Evolutionary conservation across 2,797 vertebrate species (phyloP).

Genomic region (Chlorospingus flavigularis): DNA sequence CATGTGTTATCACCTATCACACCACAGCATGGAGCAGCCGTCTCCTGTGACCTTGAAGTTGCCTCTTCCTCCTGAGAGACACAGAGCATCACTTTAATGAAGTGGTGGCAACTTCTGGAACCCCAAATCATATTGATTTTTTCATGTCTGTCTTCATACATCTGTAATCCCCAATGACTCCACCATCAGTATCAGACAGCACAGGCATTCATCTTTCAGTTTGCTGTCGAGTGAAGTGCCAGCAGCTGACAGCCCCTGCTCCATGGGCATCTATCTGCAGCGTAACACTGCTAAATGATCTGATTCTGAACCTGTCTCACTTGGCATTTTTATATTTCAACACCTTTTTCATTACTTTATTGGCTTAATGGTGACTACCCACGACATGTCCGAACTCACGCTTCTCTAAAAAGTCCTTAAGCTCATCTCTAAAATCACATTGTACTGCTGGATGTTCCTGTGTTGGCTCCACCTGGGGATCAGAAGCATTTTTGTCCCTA

Average conservation of each 20-base stretch:
- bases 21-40: background rate
- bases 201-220: background rate
- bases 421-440: background rate
- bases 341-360: background rate
- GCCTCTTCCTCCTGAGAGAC: background rate
- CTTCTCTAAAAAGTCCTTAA: background rate
- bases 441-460: background rate
- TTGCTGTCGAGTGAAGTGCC: background rate
- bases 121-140: constrained; percentile 1
- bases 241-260: background rate
- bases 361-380: background rate
- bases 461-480: background rate
- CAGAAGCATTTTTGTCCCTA: background rate
- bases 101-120: background rate
- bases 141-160: background rate
- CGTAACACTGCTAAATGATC: background rate
- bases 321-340: background rate
- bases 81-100: background rate
- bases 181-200: background rate
- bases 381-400: fast-evolving
- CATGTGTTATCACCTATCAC: background rate
- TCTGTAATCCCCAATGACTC: background rate
- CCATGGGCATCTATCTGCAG: background rate
- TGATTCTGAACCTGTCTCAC: background rate
- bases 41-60: background rate